Base-by-base conservation (phyloP, 2,113 vertebrate species). In the Sardina pilchardus region DNA sequence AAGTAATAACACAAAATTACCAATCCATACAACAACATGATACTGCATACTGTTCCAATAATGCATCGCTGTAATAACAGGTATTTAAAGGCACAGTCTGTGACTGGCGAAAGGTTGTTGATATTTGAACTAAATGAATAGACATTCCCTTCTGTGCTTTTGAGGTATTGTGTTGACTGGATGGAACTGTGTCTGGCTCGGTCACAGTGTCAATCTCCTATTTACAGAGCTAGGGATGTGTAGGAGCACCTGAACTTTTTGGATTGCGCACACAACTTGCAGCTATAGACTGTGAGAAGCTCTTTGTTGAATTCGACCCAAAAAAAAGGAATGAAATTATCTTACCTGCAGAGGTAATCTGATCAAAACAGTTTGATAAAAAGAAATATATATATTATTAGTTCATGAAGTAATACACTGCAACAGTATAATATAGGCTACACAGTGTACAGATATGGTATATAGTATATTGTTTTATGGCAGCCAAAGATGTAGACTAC, bases 331-430 rank as follows among this genome's bases (percentile, higher is more conserved):
- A 21, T 56, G 6, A 17, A 56, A 5, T 63, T 26, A 8, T 36
- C 71, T 78, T 78, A 78, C 71, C 71, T 78, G 71, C 71, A 16
- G 12, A 36, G 30, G 71, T 36, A 78, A 78, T 78, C 71, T 78
- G 71, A 17, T 78, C 16, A 16, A 34, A 78, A 36, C 3, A 36
- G 30, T 71, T 71, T 78, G 14, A 36, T 36, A 34, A 4, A 36
- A 36, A 34, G 5, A 12, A 78, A 78, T 36, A 16, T 36, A n/a
- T n/a, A n/a, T n/a, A n/a, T n/a, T n/a, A 36, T 78, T 36, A 78
- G 71, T 36, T 16, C 30, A 78, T 24, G 6, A 21, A 53, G 50
- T 53, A 19, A 59, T 59, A 7, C 5, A 59, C 53, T 59, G 1
- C 19, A 24, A 7, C 4, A 24, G 21, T 50, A n/a, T n/a, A n/a